Evolutionary conservation across 2,797 vertebrate genomes (phyloP).

Genomic region (Crocodylus rhombifer): DNA sequence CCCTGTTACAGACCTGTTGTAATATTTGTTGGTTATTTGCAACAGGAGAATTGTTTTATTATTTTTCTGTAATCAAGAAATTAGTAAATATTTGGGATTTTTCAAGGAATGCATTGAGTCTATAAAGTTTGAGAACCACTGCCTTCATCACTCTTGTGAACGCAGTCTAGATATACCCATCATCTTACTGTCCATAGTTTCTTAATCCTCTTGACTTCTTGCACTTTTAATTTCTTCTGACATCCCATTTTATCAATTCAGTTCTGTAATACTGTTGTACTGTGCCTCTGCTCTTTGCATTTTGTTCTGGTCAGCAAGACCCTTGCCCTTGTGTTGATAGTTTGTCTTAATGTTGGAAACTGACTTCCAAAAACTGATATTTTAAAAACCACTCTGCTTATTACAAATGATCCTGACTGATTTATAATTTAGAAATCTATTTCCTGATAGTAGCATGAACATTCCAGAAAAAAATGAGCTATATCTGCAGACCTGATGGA

Average conservation of each 20-base stretch:
- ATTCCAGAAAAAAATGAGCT: constrained; percentile 39
- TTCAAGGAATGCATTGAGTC: no score
- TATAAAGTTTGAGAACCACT: no score
- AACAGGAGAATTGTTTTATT: no score
- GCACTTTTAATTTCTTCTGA: background rate
- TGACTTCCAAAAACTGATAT: background rate
- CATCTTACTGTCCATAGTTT: background rate
- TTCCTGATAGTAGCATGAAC: constrained; percentile 26
- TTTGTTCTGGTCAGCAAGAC: background rate
- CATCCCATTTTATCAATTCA: background rate
- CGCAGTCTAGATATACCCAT: background rate
- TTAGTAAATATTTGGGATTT: no score
- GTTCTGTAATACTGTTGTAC: background rate
- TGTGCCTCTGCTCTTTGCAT: background rate
- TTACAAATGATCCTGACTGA: constrained; percentile 8
- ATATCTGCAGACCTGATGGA: constrained; percentile 32
- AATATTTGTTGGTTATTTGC: no score
- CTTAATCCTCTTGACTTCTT: background rate
- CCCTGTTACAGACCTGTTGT: no score
- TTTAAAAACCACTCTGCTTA: constrained; percentile 18
- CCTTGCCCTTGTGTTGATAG: background rate
- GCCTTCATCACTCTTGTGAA: no score
- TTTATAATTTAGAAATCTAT: constrained; percentile 56
- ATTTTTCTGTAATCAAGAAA: no score
- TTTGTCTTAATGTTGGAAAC: constrained; percentile 32